Conservation (phyloP, 2,888 invertebrate species). For the Labia minor region DNA sequence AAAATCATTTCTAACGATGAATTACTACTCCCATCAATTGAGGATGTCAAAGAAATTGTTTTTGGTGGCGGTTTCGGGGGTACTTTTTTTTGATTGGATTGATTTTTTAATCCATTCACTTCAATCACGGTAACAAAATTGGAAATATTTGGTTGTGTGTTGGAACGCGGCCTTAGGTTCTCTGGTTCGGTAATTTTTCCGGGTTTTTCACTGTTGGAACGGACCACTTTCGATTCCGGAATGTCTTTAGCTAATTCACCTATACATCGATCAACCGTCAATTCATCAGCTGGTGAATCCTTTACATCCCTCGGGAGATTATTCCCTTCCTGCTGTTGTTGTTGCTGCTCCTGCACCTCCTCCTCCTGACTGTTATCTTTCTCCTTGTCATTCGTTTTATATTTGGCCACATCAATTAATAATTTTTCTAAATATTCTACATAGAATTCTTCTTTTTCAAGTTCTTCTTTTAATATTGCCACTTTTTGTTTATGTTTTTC, state of each 20-base stretch:
- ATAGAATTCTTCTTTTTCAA: constrained; percentile 83
- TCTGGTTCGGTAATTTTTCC: constrained; percentile 27
- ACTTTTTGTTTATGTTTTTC: constrained; percentile 83
- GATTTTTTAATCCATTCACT: constrained; percentile 56
- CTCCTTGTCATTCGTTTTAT: constrained; percentile 46
- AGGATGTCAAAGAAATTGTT: constrained; percentile 36
- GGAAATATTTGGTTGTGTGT: constrained; percentile 34
- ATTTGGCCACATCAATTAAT: constrained; percentile 73
- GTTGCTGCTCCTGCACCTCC: constrained; percentile 29
- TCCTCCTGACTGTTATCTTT: constrained; percentile 36
- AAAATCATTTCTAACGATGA: constrained; percentile 2
- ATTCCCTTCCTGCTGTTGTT: constrained; percentile 34
- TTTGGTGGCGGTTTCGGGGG: constrained; percentile 35
- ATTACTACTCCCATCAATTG: constrained; percentile 34
- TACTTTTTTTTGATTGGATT: constrained; percentile 20
- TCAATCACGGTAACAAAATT: constrained; percentile 66
- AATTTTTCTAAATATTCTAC: constrained; percentile 79
- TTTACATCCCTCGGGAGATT: constrained; percentile 33
- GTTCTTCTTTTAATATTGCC: constrained; percentile 65
- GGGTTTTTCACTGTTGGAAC: constrained; percentile 20
- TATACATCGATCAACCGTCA: constrained; percentile 53
- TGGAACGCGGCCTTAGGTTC: constrained; percentile 35
- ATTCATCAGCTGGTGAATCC: constrained; percentile 25
- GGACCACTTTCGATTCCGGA: constrained; percentile 21
- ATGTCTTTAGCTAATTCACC: constrained; percentile 49